Evolutionary conservation across 2,797 vertebrate species (phyloP).

Genomic region (Etheostoma nigrum): DNA sequence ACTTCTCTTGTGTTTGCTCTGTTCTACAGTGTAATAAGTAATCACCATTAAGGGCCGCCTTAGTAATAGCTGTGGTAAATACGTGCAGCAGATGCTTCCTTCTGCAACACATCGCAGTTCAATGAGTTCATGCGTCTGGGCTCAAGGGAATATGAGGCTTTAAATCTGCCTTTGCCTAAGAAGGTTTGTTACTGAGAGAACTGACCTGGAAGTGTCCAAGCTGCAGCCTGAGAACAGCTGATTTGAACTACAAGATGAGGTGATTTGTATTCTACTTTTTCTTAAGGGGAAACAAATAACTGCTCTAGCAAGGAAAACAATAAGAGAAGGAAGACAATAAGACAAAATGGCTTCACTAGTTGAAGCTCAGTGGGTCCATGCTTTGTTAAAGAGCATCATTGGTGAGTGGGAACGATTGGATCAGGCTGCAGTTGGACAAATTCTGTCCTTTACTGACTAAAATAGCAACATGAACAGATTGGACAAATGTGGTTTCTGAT

Average conservation of each 20-base stretch:
- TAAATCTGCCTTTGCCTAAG: conserved; percentile 18
- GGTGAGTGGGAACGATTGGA: background rate
- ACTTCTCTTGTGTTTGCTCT: background rate
- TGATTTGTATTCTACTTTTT: background rate
- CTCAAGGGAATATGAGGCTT: conserved; percentile 27
- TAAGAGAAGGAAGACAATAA: no score
- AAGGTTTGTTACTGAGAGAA: conserved; percentile 12
- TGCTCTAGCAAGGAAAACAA: background rate
- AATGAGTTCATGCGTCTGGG: conserved; percentile 29
- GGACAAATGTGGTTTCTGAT: background rate
- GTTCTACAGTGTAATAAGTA: background rate
- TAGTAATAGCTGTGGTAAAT: background rate
- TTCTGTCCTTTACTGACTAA: background rate
- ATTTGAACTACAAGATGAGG: conserved; percentile 2
- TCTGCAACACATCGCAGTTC: conserved; percentile 12
- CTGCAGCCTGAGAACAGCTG: conserved; percentile 16
- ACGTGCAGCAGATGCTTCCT: conserved; percentile 26
- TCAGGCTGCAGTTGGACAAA: background rate
- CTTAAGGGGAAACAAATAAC: background rate
- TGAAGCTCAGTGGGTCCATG: background rate
- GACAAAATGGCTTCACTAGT: background rate
- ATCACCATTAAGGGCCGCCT: background rate
- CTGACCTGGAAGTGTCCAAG: conserved; percentile 33
- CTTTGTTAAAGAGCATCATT: conserved; percentile 11
- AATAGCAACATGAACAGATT: background rate